Evolutionary conservation across 2,888 invertebrate genomes (phyloP), one percentile per base, ranked within the genome.

Genomic region (Meteorus colon): DNA sequence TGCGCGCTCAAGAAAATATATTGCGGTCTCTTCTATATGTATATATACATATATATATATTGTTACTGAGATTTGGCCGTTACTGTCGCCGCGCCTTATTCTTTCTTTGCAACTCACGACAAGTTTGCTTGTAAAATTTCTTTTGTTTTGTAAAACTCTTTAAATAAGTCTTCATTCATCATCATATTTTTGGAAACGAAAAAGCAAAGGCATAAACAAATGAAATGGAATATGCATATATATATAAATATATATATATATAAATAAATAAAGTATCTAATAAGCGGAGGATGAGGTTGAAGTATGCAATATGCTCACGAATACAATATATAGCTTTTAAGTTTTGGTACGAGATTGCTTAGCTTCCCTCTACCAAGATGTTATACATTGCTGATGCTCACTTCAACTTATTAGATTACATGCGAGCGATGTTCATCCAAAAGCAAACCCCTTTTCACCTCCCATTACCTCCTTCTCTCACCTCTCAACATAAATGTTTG

Each of bases 1-100:
- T 69, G 69, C 69, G 69, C 55, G 48, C 29, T 31, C 55, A 29
- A 69, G 55, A 34, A 69, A 69, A 69, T 69, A 69, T 48, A 69
- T 31, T 69, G 69, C 69, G 69, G 69, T 69, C 31, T 51, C 16
- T 24, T 67, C 37, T 27, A 29, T 41, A 45, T 67, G 27, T 45
- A 45, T 45, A 37, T 67, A 45, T 67, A 45, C 27, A 45, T 45
- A 37, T 67, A 45, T 67, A 45, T 45, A 45, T 45, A 37, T 67
- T 14, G 16, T 27, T 48, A 55, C 69, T 51, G 69, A 69, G 69
- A 69, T 69, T 69, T 55, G 29, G 27, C 41, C 45, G 67, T 67
- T 45, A 41, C 69, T 69, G 51, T 55, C 48, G 69, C 48, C 69
- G 69, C 55, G 31, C 63, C 29, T 63, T 62, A 31, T 68, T 24